Base-by-base conservation (phyloP, 2,797 vertebrate genomes). In the Limnodromus scolopaceus region DNA sequence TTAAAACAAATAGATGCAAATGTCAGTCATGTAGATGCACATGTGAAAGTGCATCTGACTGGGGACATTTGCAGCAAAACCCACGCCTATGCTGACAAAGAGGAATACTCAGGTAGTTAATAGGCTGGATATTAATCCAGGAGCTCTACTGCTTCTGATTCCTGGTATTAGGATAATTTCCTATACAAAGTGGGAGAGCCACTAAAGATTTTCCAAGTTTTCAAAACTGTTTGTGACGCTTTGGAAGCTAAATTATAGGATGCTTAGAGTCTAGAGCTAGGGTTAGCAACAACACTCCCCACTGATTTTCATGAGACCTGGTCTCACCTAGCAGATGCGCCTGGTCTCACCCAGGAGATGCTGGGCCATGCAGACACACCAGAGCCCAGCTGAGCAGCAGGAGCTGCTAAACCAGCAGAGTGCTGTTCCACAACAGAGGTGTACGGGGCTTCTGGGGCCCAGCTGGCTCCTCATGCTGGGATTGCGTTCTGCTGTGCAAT, bases 41-140 rank as follows among this genome's bases (percentile, higher is more conserved):
- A 12, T 36, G n/a, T 60, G 74, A 69, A 84, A 69, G 51, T 4
- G 11, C 14, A 15, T 70, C 65, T 83, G 58, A 27, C 18, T 48
- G 32, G 13, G 36, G 60, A 53, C 32, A 49, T 45, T 77, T 81
- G 38, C 25, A 85, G 45, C 22, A 87, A 93, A 91, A 86, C 3
- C 2, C 23, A 12, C 3, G 9, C 15, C 46, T 70, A 3, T 27
- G 25, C 45, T 76, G 25, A 54, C 0, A 0, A 60, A 69, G 14
- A 43, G 16, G 14, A 45, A 79, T 43, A 43, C 10, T 61, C 6
- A 22, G 6, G 13, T 46, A 66, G 48, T 13, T 68, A 69, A 70
- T 5, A 25, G 36, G 20, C 32, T 41, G 36, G 25, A 36, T 43
- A 74, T 55, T 49, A 74, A 74, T 51, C 71, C 70, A 76, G 58